These are phyloP conservation scores for Macropus fuliginosus DNA, from an alignment of 2,797 vertebrate species.

Conservation along the genomic window DNA sequence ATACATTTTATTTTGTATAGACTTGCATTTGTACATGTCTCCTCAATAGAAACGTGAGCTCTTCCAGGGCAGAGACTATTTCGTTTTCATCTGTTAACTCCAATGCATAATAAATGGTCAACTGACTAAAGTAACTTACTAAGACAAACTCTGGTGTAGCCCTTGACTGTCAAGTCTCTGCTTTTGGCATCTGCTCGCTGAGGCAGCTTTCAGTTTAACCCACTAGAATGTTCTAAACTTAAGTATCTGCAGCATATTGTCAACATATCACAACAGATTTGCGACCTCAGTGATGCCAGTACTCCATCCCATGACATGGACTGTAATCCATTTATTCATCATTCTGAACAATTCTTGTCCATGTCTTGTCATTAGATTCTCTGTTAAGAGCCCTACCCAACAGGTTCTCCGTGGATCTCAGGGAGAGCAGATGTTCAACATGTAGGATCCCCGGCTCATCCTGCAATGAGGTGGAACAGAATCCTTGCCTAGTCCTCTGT, in stretches of 20 bases:
- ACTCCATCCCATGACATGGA: neutral
- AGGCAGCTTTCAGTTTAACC: neutral
- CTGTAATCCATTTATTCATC: neutral
- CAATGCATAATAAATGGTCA: neutral
- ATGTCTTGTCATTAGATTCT: neutral
- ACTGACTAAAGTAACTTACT: neutral
- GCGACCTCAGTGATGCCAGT: neutral
- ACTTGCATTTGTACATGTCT: neutral
- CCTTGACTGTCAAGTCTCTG: neutral
- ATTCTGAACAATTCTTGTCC: neutral
- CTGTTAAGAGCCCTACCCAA: neutral
- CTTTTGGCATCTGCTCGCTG: neutral
- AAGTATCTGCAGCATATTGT: neutral
- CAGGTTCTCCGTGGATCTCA: neutral
- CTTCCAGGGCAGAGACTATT: neutral
- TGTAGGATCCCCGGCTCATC: neutral
- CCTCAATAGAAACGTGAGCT: neutral
- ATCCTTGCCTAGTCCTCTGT: neutral
- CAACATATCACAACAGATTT: neutral
- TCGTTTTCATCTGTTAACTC: neutral
- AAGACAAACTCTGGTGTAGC: neutral
- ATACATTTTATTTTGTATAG: neutral
- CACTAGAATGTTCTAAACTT: neutral
- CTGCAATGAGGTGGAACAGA: neutral
- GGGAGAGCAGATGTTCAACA: neutral